phyloP scores from a whole-genome alignment of 2,797 vertebrate species.

The Atherinosoma microstoma region DNA sequence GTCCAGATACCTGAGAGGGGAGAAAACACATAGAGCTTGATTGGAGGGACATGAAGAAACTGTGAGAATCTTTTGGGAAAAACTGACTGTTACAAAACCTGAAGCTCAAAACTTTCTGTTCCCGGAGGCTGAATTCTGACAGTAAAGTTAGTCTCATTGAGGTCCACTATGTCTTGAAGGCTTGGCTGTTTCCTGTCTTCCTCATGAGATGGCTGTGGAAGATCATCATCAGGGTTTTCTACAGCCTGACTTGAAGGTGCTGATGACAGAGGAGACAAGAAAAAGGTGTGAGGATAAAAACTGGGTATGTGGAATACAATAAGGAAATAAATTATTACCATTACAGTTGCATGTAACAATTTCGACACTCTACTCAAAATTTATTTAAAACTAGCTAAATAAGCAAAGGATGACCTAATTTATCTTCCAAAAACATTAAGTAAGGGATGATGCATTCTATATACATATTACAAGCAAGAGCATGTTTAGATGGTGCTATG shows the following conservation, averaged over 20 bases:
- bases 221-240: conserved; percentile 63
- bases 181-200: conserved; percentile 76
- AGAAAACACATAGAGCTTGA: not conserved
- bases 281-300: not conserved
- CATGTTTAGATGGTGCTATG: no score
- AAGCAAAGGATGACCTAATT: no score
- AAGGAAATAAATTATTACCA: not conserved
- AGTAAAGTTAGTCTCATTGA: conserved; percentile 88
- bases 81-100: conserved; percentile 77
- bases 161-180: conserved; percentile 87
- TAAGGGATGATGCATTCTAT: not conserved
- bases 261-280: conserved; percentile 24
- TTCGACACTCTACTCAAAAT: not conserved
- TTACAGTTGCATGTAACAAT: not conserved
- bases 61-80: not conserved
- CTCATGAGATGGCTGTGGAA: conserved; percentile 49
- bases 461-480: no score
- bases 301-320: not conserved
- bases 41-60: not conserved
- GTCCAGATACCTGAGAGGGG: conserved; percentile 89
- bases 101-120: conserved; percentile 90
- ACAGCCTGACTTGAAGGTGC: conserved; percentile 19
- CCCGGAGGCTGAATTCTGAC: conserved; percentile 90
- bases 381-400: no score
- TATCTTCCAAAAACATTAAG: not conserved